These are phyloP conservation scores for Botia almorhae DNA, from an alignment of 2,797 vertebrate species.

Conservation along the genomic window DNA sequence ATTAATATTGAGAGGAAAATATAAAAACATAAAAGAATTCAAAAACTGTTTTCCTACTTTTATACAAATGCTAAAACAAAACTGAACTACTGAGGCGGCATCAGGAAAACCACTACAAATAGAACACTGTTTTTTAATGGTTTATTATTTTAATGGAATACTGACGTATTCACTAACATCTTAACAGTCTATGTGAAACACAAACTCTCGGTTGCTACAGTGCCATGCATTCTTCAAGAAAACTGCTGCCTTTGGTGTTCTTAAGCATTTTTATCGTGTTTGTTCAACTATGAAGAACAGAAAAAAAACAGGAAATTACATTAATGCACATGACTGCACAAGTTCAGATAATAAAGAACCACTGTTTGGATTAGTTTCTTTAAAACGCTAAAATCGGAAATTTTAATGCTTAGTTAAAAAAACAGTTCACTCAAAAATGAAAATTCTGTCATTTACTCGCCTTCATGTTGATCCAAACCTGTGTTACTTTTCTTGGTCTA, in stretches of 20 bases:
- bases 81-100: constrained; percentile 19
- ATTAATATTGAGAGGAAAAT: constrained; percentile 10
- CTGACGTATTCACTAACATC: constrained; percentile 28
- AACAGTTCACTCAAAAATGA: too few relatives aligned
- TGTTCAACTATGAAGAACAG: constrained; percentile 74
- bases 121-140: constrained; percentile 3
- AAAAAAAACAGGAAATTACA: not conserved
- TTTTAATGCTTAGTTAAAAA: not conserved
- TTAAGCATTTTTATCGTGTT: constrained; percentile 67
- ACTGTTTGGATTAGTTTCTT: not conserved
- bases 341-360: not conserved
- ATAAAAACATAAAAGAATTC: constrained; percentile 27
- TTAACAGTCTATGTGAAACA: constrained; percentile 49
- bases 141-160: not conserved
- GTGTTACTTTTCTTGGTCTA: not conserved
- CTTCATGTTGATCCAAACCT: too few relatives aligned
- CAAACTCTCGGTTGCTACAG: constrained; percentile 36
- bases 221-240: constrained; percentile 19
- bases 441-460: too few relatives aligned
- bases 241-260: not conserved
- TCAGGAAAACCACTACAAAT: constrained; percentile 18
- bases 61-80: constrained; percentile 21
- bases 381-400: not conserved
- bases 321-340: not conserved
- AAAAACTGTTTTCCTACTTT: constrained; percentile 9